Evolutionary conservation across 2,113 vertebrate species (phyloP), one percentile per base, ranked within the genome.

Genomic region (Monopterus albus): DNA sequence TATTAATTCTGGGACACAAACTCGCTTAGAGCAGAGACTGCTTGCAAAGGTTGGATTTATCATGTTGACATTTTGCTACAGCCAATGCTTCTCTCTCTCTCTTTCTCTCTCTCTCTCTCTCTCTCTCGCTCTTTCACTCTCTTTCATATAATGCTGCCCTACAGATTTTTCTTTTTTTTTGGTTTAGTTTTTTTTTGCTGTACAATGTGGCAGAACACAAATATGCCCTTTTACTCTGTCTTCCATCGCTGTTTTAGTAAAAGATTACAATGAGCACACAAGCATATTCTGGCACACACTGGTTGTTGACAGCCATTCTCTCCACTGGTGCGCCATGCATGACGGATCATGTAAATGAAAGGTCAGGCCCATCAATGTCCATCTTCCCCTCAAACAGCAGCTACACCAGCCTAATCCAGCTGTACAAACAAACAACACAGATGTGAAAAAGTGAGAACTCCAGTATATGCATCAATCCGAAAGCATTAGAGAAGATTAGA

Each of bases 41-140:
- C 88, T 91, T 90, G 91, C 90, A 92, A 94, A 94, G 90, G 90
- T 91, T 92, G 90, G 89, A 92, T 94, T 94, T 92, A 93, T 94
- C 92, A 92, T 90, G 92, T 87, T 94, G 93, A 91, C 93, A 94
- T 93, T 92, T 93, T 84, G 88, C 79, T 86, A 75, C 65, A 88
- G 85, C 73, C 82, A 64, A 31, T 80, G 47, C 63, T 72, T 45
- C 39, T 47, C 76, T 70, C 55, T 63, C 60, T 33, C 53, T 18
- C 35, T 62, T 62, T 64, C 42, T 23, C 45, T 38, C 56, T 58
- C 69, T 77, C 75, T 78, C 75, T 81, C 64, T 39, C 73, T 52
- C 40, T 60, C 45, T 43, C 49, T 64, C 62, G 2, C 70, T 10
- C 68, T 9, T 23, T 25, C 47, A 18, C 21, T 46, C 60, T 42